Evolutionary conservation across 2,888 invertebrate genomes (phyloP).

Genomic region (Chydorus sphaericus): DNA sequence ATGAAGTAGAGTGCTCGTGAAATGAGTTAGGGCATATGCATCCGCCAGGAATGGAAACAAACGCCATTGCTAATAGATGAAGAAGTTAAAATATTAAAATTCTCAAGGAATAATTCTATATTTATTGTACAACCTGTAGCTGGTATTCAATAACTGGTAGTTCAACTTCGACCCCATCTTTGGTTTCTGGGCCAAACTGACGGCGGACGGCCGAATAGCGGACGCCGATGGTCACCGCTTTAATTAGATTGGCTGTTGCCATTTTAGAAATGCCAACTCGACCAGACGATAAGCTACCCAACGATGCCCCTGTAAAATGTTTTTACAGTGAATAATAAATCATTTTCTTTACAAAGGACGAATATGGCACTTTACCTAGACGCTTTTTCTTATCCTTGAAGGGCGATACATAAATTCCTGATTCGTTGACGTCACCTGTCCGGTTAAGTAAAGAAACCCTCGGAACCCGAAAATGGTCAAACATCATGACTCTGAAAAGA

Average conservation of each 20-base stretch:
- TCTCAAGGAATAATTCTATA: not conserved
- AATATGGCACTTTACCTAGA: constrained; percentile 39
- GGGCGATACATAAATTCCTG: constrained; percentile 77
- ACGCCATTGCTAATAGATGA: constrained; percentile 55
- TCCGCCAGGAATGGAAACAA: constrained; percentile 60
- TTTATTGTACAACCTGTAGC: constrained; percentile 47
- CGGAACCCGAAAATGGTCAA: constrained; percentile 74
- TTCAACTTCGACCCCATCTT: constrained; percentile 47
- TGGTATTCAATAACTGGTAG: constrained; percentile 82
- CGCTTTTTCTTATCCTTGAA: constrained; percentile 75
- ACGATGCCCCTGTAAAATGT: constrained; percentile 43
- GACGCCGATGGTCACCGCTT: constrained; percentile 65
- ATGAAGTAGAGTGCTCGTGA: constrained; percentile 38
- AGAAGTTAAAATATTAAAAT: not conserved
- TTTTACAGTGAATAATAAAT: not conserved
- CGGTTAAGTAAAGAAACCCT: constrained; percentile 69
- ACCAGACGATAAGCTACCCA: constrained; percentile 76
- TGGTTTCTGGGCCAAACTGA: constrained; percentile 71
- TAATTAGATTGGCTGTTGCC: constrained; percentile 42
- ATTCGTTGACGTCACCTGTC: constrained; percentile 74
- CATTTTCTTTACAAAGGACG: not conserved
- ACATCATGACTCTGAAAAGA: constrained; percentile 57
- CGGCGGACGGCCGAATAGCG: constrained; percentile 71
- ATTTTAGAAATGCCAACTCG: constrained; percentile 56
- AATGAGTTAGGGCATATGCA: constrained; percentile 45